Evolutionary conservation across 2,888 invertebrate species (phyloP).

Genomic region (Coelopa pilipes): DNA sequence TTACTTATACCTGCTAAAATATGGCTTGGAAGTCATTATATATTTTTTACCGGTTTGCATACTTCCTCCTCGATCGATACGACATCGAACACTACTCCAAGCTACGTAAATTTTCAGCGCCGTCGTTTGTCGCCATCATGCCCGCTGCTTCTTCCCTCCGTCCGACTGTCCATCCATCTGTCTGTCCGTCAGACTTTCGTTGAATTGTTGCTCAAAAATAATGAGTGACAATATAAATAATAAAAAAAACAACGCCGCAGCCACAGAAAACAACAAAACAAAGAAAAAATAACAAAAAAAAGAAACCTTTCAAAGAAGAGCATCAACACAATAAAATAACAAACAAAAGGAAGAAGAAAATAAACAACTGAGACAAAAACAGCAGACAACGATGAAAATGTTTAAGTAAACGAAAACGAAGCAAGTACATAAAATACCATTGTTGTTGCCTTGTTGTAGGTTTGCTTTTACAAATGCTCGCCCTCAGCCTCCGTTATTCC

Average conservation of each 20-base stretch:
- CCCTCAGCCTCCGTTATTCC: slow-evolving; percentile 57
- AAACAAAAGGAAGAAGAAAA: not conserved
- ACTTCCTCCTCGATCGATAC: too few species aligned
- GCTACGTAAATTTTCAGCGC: not conserved
- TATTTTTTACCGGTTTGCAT: not conserved
- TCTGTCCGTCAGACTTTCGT: not conserved
- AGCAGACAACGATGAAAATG: not conserved
- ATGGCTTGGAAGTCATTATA: too few species aligned
- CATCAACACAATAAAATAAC: not conserved
- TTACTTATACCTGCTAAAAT: too few species aligned
- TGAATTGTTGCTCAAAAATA: not conserved
- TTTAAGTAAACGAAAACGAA: not conserved
- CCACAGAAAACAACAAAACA: not conserved
- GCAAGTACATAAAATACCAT: not conserved
- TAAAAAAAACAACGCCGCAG: not conserved
- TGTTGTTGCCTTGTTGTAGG: not conserved
- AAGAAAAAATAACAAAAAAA: not conserved
- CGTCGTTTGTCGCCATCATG: not conserved
- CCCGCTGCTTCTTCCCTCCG: not conserved
- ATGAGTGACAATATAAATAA: not conserved
- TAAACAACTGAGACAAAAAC: not conserved
- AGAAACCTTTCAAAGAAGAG: not conserved
- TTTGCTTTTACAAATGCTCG: slow-evolving; percentile 4
- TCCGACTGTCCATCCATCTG: not conserved
- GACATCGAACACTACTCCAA: too few species aligned